These are phyloP conservation scores for Odontamblyopus rebecca DNA, from an alignment of 2,797 vertebrate species.

Conservation along the genomic window DNA sequence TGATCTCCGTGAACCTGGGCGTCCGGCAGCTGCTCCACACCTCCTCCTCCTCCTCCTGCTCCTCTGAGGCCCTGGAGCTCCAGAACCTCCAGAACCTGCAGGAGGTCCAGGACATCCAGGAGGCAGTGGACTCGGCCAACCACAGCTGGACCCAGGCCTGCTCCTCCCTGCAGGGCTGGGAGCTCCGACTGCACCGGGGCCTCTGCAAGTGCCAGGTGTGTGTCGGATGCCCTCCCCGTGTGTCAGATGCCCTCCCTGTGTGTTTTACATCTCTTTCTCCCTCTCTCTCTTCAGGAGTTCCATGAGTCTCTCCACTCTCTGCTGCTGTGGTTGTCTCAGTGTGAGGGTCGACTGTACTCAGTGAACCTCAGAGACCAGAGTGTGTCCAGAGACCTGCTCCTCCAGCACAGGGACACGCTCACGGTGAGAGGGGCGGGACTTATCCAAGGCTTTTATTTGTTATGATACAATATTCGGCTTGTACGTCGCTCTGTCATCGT, in stretches of 20 bases:
- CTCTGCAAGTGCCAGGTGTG: conserved; percentile 88
- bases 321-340: conserved; percentile 84
- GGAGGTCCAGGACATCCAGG: conserved; percentile 81
- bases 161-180: conserved; percentile 79
- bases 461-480: too few relatives aligned
- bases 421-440: too few relatives aligned
- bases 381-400: conserved; percentile 49
- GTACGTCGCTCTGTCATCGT: too few relatives aligned
- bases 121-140: conserved; percentile 79
- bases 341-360: conserved; percentile 73
- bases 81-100: conserved; percentile 79
- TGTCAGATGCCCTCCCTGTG: not conserved
- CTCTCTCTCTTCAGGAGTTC: conserved; percentile 81
- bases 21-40: conserved; percentile 76
- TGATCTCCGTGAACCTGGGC: conserved; percentile 84
- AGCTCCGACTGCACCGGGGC: conserved; percentile 73
- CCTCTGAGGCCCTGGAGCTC: conserved; percentile 54
- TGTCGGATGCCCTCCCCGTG: not conserved
- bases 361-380: conserved; percentile 56
- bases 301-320: conserved; percentile 83
- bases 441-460: too few relatives aligned
- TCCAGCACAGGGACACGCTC: conserved; percentile 51
- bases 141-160: conserved; percentile 83
- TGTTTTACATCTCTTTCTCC: not conserved
- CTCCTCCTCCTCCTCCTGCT: conserved; percentile 70